Base-by-base conservation (phyloP, 2,113 vertebrate species). In the Panthera uncia region DNA sequence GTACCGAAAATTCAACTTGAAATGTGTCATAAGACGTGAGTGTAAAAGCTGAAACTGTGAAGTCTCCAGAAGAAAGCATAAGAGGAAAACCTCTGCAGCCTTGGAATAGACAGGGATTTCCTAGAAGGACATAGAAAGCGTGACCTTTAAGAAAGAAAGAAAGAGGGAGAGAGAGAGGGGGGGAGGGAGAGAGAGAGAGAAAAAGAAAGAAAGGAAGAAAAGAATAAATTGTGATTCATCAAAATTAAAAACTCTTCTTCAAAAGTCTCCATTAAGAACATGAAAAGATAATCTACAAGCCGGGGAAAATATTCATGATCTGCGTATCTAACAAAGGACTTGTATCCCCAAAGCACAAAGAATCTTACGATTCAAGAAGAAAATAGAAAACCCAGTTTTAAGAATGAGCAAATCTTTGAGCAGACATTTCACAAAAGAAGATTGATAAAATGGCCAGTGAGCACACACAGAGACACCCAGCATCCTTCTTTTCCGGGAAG, bases 241-340 rank as follows among this genome's bases (percentile, higher is more conserved):
- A 80, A 33, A 91, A 80, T 84, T 57, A n/a, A 89, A 80, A 81
- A 45, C 13, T 91, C 27, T 84, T 94, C 91, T 84, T 94, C 16
- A 73, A 29, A 95, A 96, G 63, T 13, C 38, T 55, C 45, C 45
- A 16, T 85, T 94, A 91, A 78, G 48, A 76, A 83, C 84, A 87
- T 36, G 11, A 78, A 69, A 93, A 90, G 41, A 52, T 48, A 69
- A 3, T 31, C 65, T 52, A 4, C 27, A 27, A 83, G 11, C 48
- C 48, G 66, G 29, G 73, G 23, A 25, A 48, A 55, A 19, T 41
- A 78, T 71, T 61, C 14, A 3, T 25, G 55, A 78, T 85, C 23
- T 14, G 45, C 11, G 2, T 41, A 29, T 65, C 48, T 80, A 38
- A 65, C 23, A 83, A 66, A 93, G 74, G 68, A 31, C 76, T 52